Conservation (phyloP, 2,888 invertebrate species). For the Fragum whitleyi region DNA sequence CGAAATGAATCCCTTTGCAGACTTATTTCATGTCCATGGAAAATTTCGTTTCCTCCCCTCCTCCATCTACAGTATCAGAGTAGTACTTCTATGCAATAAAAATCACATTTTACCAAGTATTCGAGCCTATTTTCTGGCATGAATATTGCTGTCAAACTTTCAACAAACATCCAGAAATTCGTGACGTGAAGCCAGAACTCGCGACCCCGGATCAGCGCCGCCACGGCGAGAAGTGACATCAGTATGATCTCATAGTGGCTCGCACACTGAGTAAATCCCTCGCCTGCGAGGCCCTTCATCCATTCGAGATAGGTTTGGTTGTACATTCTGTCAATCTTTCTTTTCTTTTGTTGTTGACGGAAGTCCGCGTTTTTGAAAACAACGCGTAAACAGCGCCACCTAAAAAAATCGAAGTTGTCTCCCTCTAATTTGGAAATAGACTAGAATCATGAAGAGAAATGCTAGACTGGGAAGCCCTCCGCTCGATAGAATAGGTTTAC, state of each 20-base stretch:
- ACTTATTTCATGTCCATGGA: too few relatives aligned
- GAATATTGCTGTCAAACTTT: neutral
- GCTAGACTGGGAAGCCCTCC: too few relatives aligned
- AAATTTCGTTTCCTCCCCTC: too few relatives aligned
- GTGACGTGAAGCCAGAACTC: constrained; percentile 42
- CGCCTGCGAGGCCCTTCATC: constrained; percentile 35
- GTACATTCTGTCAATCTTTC: constrained; percentile 40
- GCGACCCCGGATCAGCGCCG: constrained; percentile 39
- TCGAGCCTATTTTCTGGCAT: neutral
- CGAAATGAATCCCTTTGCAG: too few relatives aligned
- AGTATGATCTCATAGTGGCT: constrained; percentile 25
- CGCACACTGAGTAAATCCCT: neutral
- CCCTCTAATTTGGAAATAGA: neutral
- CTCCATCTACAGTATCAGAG: too few relatives aligned
- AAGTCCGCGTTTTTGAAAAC: constrained; percentile 41
- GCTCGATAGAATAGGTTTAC: too few relatives aligned
- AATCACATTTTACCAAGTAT: neutral
- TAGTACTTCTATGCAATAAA: too few relatives aligned
- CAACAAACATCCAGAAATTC: constrained; percentile 21
- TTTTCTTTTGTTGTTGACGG: constrained; percentile 27
- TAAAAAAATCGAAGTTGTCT: neutral
- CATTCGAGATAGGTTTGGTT: constrained; percentile 50
- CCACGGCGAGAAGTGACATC: constrained; percentile 28
- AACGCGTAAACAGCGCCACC: constrained; percentile 47
- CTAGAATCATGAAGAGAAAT: too few relatives aligned